These are phyloP conservation scores for Oxyteleia sp. DNA, from an alignment of 2,888 invertebrate species.

Conservation along the genomic window DNA sequence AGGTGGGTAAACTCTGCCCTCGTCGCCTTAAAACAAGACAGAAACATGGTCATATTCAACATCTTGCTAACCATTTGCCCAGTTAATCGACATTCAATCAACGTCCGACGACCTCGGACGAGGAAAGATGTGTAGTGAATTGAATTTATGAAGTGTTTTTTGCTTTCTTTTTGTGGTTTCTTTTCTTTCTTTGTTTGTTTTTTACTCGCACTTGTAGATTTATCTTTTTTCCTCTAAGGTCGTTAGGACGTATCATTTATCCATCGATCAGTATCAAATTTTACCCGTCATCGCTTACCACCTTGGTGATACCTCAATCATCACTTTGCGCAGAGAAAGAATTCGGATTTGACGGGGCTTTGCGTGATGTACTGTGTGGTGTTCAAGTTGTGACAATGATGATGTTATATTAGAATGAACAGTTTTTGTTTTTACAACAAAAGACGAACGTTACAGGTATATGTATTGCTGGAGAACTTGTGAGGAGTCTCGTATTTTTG, in stretches of 20 bases:
- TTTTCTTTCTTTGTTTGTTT: too few species aligned
- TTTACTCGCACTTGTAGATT: too few species aligned
- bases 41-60: conserved; percentile 48
- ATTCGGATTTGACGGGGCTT: conserved; percentile 17
- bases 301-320: conserved; percentile 26
- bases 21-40: conserved; percentile 58
- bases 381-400: conserved; percentile 24
- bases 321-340: conserved; percentile 27
- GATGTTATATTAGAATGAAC: background rate
- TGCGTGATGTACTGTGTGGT: conserved; percentile 8
- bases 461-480: too few species aligned
- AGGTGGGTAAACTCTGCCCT: conserved; percentile 85
- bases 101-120: conserved; percentile 19
- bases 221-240: conserved; percentile 34
- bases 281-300: conserved; percentile 35
- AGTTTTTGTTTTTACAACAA: too few species aligned
- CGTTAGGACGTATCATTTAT: conserved; percentile 21
- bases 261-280: conserved; percentile 32
- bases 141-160: too few species aligned
- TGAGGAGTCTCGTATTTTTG: too few species aligned
- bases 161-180: too few species aligned
- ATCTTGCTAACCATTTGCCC: conserved; percentile 42
- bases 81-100: conserved; percentile 44
- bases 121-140: conserved; percentile 6
- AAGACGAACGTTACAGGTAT: too few species aligned